phyloP scores from a whole-genome alignment of 2,888 invertebrate species.

The Ichneumoninae sp. region DNA sequence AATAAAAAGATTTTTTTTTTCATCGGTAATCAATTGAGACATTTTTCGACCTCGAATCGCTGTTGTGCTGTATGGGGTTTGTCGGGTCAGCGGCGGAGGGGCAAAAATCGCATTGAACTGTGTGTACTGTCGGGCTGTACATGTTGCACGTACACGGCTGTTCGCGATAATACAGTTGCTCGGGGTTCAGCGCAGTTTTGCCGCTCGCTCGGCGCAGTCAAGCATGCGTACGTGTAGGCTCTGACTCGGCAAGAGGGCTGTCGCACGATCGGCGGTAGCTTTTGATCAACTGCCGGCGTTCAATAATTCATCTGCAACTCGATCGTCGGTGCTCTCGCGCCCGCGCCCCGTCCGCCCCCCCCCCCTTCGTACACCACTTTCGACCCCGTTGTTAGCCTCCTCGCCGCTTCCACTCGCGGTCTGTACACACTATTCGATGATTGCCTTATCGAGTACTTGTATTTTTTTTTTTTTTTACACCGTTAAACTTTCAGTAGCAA shows the following conservation, averaged over 20 bases:
- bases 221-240: conserved; percentile 63
- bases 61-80: not conserved
- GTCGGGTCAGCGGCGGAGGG: conserved; percentile 4
- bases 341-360: conserved; percentile 15
- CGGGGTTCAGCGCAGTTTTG: conserved; percentile 34
- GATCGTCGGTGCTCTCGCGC: conserved; percentile 70
- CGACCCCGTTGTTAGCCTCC: conserved; percentile 58
- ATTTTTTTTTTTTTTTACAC: not conserved
- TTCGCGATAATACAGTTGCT: conserved; percentile 45
- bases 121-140: not conserved
- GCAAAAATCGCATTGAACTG: conserved; percentile 38
- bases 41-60: not conserved
- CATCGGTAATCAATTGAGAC: not conserved
- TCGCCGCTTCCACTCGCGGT: conserved; percentile 49
- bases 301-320: conserved; percentile 80
- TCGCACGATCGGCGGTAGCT: conserved; percentile 74
- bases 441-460: conserved; percentile 57
- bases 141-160: conserved; percentile 6
- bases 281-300: conserved; percentile 77
- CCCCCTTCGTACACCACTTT: conserved; percentile 61
- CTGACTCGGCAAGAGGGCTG: conserved; percentile 65
- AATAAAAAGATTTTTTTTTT: not conserved
- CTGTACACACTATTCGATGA: conserved; percentile 36
- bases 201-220: conserved; percentile 25
- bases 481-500: not conserved